These are phyloP conservation scores for Sebastes schlegelii DNA, from an alignment of 2,113 vertebrate genomes.

Conservation along the genomic window DNA sequence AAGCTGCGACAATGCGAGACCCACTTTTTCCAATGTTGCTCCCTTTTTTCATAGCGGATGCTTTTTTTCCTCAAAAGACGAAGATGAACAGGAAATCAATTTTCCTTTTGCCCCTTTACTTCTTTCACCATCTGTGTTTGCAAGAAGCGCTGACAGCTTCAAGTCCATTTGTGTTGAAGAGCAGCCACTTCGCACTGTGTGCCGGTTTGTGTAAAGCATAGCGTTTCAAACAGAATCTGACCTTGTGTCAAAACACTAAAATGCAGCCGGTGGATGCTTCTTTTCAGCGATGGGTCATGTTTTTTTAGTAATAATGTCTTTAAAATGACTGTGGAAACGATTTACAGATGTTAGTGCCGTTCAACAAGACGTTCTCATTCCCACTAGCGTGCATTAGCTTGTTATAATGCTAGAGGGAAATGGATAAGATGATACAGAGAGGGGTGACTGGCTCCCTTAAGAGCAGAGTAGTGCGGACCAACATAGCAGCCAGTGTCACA, in stretches of 20 bases:
- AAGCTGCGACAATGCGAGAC: background rate
- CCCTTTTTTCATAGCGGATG: background rate
- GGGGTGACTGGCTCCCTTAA: conserved; percentile 33
- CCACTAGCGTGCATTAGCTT: conserved; percentile 4
- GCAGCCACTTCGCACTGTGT: conserved; percentile 5
- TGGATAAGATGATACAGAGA: conserved; percentile 52
- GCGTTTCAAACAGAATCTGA: conserved; percentile 26
- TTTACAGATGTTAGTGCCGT: conserved; percentile 5
- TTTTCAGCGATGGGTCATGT: background rate
- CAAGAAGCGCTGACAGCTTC: background rate
- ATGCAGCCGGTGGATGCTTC: background rate
- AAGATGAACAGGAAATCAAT: background rate
- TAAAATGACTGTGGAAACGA: background rate
- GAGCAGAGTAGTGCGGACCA: conserved; percentile 35
- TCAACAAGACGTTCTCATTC: conserved; percentile 5
- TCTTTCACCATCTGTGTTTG: conserved; percentile 19
- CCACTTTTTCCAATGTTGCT: conserved; percentile 1
- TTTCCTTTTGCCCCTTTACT: background rate
- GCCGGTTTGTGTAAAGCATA: background rate
- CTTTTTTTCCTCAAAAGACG: background rate
- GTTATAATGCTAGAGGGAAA: conserved; percentile 34
- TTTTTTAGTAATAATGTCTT: conserved; percentile 20
- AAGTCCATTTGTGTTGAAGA: conserved; percentile 14
- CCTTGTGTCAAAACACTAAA: conserved; percentile 33
- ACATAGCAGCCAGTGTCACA: conserved; percentile 70